phyloP scores from a whole-genome alignment of 2,797 vertebrate genomes.

The Cynopterus sphinx region DNA sequence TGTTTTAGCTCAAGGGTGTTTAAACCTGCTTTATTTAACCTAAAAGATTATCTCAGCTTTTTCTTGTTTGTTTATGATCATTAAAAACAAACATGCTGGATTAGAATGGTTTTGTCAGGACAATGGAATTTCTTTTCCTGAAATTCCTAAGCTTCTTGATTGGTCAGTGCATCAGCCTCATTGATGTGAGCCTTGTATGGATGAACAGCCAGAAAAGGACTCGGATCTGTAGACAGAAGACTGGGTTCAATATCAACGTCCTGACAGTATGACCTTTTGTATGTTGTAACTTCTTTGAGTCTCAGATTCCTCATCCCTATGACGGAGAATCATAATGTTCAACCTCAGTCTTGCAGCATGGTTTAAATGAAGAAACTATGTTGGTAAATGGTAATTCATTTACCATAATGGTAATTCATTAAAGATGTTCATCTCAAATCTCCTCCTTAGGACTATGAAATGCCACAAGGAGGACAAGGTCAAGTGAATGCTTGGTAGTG shows the following conservation, averaged over 20 bases:
- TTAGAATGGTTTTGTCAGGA: background rate
- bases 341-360: background rate
- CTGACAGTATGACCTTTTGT: background rate
- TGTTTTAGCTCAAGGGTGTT: constrained; percentile 32
- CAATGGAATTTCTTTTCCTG: background rate
- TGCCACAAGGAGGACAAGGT: background rate
- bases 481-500: background rate
- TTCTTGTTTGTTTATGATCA: background rate
- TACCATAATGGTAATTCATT: no score
- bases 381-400: background rate
- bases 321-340: background rate
- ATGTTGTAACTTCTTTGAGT: background rate
- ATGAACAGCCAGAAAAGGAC: background rate
- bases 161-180: background rate
- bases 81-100: constrained; percentile 7
- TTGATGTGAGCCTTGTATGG: background rate
- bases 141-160: background rate
- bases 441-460: background rate
- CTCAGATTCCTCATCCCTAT: background rate
- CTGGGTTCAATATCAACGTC: background rate
- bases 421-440: background rate
- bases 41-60: background rate
- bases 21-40: constrained; percentile 32
- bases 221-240: background rate
- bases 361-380: background rate